Base-by-base conservation (phyloP, 2,888 invertebrate genomes). In the Anticlea derivata region DNA sequence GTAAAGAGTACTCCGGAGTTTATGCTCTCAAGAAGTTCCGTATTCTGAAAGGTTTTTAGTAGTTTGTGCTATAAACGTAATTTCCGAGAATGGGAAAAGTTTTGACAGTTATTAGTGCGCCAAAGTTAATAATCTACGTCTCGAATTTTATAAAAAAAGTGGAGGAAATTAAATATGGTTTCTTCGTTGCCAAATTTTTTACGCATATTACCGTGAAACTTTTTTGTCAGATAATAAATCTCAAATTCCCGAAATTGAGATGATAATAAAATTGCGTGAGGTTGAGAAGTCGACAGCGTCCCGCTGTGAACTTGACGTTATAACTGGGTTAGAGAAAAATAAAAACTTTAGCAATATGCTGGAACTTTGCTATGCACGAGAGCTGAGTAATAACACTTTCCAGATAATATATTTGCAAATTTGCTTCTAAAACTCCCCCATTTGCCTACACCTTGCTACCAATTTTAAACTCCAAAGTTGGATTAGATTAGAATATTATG, bases 271-370 rank as follows among this genome's bases (percentile, higher is more conserved):
- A 83, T 73, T 73, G 72, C 67, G 60, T 61, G 58, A 65, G 64
- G 65, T 59, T 63, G 62, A 55, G 60, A 76, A 74, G 70, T 78
- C 80, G 78, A 79, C 79, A 78, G 71, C 65, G 68, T 66, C 66
- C 13, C 60, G 66, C 64, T 59, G 51, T 56, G 63, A 69, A 67
- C 72, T 71, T 69, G 68, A 72, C 70, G 70, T 76, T 70, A 70
- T 82, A 85, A 84, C 82, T 84, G 74, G 85, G 86, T 86, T 85
- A 80, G 74, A 78, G 80, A 82, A 85, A 85, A 85, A 86, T 83
- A 78, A 73, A 84, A 87, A 87, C 82, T 87, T 87, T 83, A 47
- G 77, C 82, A 87, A 87, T 86, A 86, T 82, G 78, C 72, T 67
- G 62, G 58, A 56, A 74, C 80, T 84, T n/a, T 68, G 60, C 66